Conservation (phyloP, 2,888 invertebrate species). For the Drosophila hawaiiensis region DNA sequence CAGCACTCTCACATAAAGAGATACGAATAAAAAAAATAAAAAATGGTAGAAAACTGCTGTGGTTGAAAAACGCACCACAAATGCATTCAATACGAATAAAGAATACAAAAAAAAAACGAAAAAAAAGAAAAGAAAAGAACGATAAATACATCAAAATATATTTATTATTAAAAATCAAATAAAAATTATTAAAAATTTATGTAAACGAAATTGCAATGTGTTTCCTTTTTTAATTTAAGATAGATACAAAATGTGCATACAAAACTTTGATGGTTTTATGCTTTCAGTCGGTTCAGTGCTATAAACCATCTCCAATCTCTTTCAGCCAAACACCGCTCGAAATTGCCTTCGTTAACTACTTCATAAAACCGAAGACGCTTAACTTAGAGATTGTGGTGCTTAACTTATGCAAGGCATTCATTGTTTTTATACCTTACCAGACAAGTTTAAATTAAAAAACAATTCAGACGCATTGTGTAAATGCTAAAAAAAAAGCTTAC, state of each 20-base stretch:
- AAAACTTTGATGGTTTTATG: not conserved
- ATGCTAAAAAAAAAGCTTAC: not conserved
- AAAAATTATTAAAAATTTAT: conserved; percentile 75
- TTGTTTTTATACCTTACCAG: not conserved
- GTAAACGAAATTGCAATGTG: conserved; percentile 50
- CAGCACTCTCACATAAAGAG: conserved; percentile 19
- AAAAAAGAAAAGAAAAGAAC: conserved; percentile 18
- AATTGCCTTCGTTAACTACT: not conserved
- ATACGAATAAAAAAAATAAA: conserved; percentile 16
- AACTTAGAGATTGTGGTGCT: not conserved
- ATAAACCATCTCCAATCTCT: not conserved
- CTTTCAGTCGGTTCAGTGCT: not conserved
- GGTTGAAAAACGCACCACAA: conserved; percentile 25
- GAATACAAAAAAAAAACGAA: conserved; percentile 33
- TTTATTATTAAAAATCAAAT: conserved; percentile 78
- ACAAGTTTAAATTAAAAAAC: not conserved
- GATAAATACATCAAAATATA: conserved; percentile 73
- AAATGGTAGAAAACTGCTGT: conserved; percentile 20
- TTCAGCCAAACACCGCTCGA: not conserved
- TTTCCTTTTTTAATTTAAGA: conserved; percentile 13
- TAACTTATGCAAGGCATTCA: not conserved
- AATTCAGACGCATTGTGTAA: not conserved
- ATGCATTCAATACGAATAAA: conserved; percentile 37
- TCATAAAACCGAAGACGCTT: not conserved
- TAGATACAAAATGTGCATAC: not conserved